Percentiles rank a stretch among this genome's conserved stretches.
Evolutionary conservation across 2,113 vertebrate species (phyloP).

Genomic region (Nerophis lumbriciformis): DNA sequence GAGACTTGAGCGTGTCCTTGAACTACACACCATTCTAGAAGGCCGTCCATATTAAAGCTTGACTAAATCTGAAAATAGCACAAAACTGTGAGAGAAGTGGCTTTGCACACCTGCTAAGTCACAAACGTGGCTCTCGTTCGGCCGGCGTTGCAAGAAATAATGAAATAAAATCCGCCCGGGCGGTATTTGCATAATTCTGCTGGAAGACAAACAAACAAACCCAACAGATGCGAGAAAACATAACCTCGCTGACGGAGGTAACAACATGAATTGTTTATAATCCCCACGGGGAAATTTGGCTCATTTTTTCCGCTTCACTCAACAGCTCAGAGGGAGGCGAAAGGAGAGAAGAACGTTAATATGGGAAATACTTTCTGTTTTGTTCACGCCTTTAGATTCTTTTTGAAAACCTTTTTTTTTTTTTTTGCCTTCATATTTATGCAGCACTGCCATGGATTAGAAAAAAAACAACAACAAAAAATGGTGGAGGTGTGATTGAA

Average conservation of each 20-base stretch:
- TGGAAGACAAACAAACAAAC: slow-evolving; percentile 8
- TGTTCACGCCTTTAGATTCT: slow-evolving; percentile 1
- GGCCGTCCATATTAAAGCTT: slow-evolving; percentile 23
- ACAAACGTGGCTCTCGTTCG: neutral
- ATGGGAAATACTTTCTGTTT: slow-evolving; percentile 10
- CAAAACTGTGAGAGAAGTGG: neutral
- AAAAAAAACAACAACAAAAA: neutral
- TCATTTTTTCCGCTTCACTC: slow-evolving; percentile 30
- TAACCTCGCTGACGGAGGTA: slow-evolving; percentile 8
- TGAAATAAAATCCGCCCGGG: slow-evolving; percentile 19
- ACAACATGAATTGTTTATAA: slow-evolving; percentile 36
- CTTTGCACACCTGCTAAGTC: neutral
- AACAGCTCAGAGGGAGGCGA: slow-evolving; percentile 20
- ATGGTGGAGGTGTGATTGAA: no score
- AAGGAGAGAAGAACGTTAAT: slow-evolving; percentile 19
- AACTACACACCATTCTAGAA: slow-evolving; percentile 11
- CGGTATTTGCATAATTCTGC: slow-evolving; percentile 2
- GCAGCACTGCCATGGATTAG: neutral
- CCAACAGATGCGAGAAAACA: slow-evolving; percentile 7
- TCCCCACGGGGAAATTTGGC: slow-evolving; percentile 24
- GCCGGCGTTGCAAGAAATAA: slow-evolving; percentile 2
- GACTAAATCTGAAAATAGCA: neutral
- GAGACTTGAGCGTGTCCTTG: neutral
- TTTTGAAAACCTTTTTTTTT: neutral
- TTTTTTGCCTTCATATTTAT: no score